Percentiles rank a stretch among this genome's conserved stretches.
These are phyloP conservation scores for Megaceryle torquata DNA, from an alignment of 2,113 vertebrate species.

Conservation along the genomic window DNA sequence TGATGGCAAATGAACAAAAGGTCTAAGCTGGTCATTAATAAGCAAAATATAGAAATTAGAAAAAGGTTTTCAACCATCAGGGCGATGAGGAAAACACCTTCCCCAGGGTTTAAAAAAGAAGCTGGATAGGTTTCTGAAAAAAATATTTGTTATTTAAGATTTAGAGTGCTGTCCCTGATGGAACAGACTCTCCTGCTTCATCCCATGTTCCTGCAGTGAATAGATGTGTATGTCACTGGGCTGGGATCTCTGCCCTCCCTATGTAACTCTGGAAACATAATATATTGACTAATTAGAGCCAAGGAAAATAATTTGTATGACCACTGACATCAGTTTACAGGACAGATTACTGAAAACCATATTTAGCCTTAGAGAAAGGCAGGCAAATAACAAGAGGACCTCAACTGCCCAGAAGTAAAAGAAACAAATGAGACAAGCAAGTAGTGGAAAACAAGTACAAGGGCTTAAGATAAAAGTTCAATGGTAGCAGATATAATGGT, in stretches of 20 bases:
- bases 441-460: neutral
- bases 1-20: neutral
- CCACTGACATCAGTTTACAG: neutral
- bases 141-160: neutral
- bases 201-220: neutral
- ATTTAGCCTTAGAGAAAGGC: neutral
- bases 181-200: neutral
- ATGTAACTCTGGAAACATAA: neutral
- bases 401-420: neutral
- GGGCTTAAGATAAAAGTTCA: neutral
- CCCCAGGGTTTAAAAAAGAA: neutral
- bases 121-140: neutral
- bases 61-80: neutral
- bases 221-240: neutral
- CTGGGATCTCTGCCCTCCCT: neutral
- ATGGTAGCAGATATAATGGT: neutral
- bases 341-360: neutral
- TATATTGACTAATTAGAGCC: neutral
- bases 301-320: neutral
- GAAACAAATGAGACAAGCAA: neutral
- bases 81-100: accelerated
- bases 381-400: neutral
- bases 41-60: neutral
- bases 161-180: neutral
- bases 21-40: neutral